Evolutionary conservation across 2,113 vertebrate species (phyloP).

Genomic region (Anser brachyrhynchus): DNA sequence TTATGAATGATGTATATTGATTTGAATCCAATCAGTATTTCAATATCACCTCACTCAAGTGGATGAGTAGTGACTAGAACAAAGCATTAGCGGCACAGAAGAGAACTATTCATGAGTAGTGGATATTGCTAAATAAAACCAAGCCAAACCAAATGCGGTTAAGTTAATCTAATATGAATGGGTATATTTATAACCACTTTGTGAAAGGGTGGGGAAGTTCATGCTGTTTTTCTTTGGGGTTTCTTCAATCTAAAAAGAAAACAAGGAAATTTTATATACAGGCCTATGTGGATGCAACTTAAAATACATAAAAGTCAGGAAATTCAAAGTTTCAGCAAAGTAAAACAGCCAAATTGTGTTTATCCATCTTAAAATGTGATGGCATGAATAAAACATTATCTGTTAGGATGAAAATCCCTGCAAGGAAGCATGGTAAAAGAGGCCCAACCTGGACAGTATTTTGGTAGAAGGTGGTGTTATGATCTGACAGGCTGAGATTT

Average conservation of each 20-base stretch:
- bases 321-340: constrained; percentile 3
- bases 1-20: background rate
- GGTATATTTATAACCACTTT: constrained; percentile 28
- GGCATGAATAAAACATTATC: constrained; percentile 41
- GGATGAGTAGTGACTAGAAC: background rate
- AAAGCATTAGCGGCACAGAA: background rate
- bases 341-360: constrained; percentile 34
- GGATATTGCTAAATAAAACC: background rate
- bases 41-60: background rate
- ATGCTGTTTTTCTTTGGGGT: background rate
- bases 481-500: constrained; percentile 27
- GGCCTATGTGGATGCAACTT: background rate
- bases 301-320: constrained; percentile 43
- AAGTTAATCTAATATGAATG: constrained; percentile 21
- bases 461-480: background rate
- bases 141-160: background rate
- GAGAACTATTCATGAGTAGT: background rate
- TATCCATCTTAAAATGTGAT: constrained; percentile 39
- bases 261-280: constrained; percentile 13
- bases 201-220: background rate
- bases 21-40: background rate
- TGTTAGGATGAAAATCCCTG: constrained; percentile 17
- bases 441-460: background rate
- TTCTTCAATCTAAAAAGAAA: constrained; percentile 53
- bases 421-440: background rate